Percentiles rank a stretch among this genome's conserved stretches.
phyloP scores from a whole-genome alignment of 2,888 invertebrate species.

The Philaethria dido region DNA sequence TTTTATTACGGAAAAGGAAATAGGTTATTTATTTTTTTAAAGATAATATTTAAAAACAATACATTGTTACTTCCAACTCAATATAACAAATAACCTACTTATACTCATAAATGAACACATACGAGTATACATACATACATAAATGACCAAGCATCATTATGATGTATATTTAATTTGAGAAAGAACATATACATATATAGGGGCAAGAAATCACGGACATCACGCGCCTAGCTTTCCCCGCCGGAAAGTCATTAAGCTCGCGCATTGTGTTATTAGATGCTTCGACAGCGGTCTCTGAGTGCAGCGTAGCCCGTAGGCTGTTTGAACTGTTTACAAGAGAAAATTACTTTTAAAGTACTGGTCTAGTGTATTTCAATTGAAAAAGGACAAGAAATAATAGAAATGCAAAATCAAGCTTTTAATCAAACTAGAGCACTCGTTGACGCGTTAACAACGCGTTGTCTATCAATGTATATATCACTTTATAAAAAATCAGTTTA shows the following conservation, averaged over 20 bases:
- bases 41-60: neutral
- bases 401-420: neutral
- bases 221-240: slow-evolving; percentile 34
- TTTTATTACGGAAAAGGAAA: no score
- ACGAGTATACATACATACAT: neutral
- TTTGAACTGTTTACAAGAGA: slow-evolving; percentile 11
- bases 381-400: no score
- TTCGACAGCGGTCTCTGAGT: slow-evolving; percentile 29
- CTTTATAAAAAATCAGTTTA: no score
- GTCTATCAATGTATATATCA: no score
- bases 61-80: neutral
- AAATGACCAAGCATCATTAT: neutral
- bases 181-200: slow-evolving; percentile 3
- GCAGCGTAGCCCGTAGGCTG: slow-evolving; percentile 1
- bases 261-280: slow-evolving; percentile 36
- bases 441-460: no score
- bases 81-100: neutral
- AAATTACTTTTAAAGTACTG: slow-evolving; percentile 21
- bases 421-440: no score
- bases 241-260: slow-evolving; percentile 41
- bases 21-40: no score
- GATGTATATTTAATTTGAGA: neutral
- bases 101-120: neutral
- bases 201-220: slow-evolving; percentile 27
- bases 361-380: neutral